phyloP scores from a whole-genome alignment of 2,797 vertebrate genomes.

The Falco biarmicus region DNA sequence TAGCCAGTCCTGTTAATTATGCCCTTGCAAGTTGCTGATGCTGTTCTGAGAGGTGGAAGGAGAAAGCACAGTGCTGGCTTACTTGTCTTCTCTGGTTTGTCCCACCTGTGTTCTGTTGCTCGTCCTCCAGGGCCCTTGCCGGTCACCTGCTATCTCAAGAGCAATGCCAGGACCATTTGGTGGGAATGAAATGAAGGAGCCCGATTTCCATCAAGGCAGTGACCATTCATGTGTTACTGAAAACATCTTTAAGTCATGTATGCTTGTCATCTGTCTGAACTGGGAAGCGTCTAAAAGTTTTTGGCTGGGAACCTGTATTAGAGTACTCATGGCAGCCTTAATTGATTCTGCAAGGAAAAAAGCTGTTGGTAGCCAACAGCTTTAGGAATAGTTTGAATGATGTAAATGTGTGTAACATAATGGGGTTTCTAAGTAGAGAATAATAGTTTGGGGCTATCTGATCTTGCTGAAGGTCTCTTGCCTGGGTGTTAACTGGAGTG shows the following conservation, averaged over 20 bases:
- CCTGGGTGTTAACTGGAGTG: not conserved
- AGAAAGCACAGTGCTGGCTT: not conserved
- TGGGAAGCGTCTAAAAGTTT: not conserved
- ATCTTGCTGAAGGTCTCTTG: not conserved
- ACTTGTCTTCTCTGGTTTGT: not conserved
- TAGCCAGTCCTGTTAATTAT: constrained; percentile 18
- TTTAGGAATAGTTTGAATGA: not conserved
- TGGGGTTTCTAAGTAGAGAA: not conserved
- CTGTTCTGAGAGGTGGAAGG: constrained; percentile 32
- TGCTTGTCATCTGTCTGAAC: not conserved
- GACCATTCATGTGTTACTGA: not conserved
- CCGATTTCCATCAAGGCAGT: not conserved
- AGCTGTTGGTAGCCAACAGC: not conserved
- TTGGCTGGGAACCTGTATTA: not conserved
- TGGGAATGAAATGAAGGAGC: not conserved
- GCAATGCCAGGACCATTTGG: not conserved
- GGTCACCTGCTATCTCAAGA: not conserved
- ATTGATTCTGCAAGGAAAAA: not conserved
- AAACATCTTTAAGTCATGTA: not conserved
- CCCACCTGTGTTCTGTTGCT: not conserved
- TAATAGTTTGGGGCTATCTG: not conserved
- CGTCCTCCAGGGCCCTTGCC: not conserved
- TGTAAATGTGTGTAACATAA: not conserved
- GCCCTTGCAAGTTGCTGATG: constrained; percentile 16
- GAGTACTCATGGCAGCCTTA: not conserved